A percentile compares a stretch with the other conserved stretches of the same genome.
Conservation (phyloP, 2,113 vertebrate species). For the Planiliza haematocheilus region DNA sequence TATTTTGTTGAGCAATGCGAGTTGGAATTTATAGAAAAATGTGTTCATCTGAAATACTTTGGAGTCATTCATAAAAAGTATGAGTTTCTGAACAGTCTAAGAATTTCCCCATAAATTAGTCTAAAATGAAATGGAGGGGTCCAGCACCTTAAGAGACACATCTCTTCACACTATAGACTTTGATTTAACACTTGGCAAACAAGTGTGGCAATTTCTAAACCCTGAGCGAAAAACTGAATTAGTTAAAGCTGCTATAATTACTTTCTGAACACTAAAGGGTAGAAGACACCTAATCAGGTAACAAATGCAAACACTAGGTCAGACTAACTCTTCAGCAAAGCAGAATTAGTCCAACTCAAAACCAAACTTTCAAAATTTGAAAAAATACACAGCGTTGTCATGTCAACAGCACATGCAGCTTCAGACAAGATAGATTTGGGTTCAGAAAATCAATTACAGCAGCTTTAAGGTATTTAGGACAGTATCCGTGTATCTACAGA, state of each 20-base stretch:
- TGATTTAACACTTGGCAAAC: conserved; percentile 18
- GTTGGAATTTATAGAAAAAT: background rate
- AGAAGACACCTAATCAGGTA: background rate
- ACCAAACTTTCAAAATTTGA: background rate
- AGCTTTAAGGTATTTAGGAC: background rate
- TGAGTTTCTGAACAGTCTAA: background rate
- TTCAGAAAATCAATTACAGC: conserved; percentile 31
- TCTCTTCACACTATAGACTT: background rate
- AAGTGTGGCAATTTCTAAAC: background rate
- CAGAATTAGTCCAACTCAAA: too few species aligned
- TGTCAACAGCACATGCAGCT: too few species aligned
- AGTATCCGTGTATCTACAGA: background rate
- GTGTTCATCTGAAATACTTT: too few species aligned
- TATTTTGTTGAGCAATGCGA: background rate
- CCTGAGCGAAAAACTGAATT: conserved; percentile 10
- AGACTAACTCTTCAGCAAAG: too few species aligned
- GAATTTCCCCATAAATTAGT: background rate
- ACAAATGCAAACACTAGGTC: too few species aligned
- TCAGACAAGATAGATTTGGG: background rate
- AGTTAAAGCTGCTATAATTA: background rate
- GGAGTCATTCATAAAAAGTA: background rate
- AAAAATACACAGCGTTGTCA: too few species aligned
- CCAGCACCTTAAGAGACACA: background rate
- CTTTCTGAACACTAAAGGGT: conserved; percentile 36
- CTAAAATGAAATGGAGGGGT: background rate